Percentiles rank a stretch among this genome's conserved stretches.
Conservation (phyloP, 2,797 vertebrate genomes). For the Onychomys leucogaster region DNA sequence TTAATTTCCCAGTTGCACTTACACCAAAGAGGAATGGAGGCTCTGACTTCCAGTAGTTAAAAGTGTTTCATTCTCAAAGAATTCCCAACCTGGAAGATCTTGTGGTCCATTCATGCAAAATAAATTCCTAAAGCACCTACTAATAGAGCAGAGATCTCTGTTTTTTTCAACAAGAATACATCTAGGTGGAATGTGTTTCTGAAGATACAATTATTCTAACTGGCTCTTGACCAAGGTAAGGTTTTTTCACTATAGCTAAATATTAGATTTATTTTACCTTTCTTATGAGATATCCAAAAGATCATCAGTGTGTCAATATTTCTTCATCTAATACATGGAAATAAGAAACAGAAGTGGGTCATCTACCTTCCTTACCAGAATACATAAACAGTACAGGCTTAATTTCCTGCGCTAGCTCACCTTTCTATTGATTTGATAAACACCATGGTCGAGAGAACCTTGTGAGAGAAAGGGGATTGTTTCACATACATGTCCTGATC, state of each 20-base stretch:
- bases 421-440: not conserved
- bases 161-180: slow-evolving; percentile 34
- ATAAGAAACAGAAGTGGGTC: not conserved
- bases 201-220: slow-evolving; percentile 42
- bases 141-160: not conserved
- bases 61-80: slow-evolving; percentile 1
- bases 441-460: not conserved
- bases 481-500: not conserved
- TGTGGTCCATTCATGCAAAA: not conserved
- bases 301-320: not conserved
- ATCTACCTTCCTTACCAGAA: not conserved
- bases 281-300: slow-evolving; percentile 36
- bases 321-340: not conserved
- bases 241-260: slow-evolving; percentile 21
- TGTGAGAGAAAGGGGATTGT: not conserved
- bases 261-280: slow-evolving; percentile 40
- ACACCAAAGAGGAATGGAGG: not conserved
- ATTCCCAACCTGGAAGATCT: not conserved
- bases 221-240: slow-evolving; percentile 6
- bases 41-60: not conserved
- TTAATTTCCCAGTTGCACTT: not conserved
- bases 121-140: slow-evolving; percentile 20
- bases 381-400: not conserved
- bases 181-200: slow-evolving; percentile 12
- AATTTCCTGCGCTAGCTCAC: not conserved